These are phyloP conservation scores for Drosophila buzzatii DNA, from an alignment of 2,888 invertebrate species.

Conservation along the genomic window DNA sequence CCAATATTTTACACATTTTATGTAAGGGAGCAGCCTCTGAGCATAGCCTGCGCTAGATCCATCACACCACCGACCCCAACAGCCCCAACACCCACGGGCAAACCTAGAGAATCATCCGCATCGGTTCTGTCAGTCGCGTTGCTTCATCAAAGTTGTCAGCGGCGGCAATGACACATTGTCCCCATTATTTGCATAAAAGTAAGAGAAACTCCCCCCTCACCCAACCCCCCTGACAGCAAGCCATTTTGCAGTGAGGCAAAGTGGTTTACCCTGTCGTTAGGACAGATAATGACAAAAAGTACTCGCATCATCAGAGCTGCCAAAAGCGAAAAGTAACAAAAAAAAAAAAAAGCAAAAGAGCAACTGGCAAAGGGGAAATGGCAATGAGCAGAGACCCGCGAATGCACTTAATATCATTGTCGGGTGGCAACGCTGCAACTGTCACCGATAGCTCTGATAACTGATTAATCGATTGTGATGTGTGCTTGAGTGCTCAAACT, in stretches of 20 bases:
- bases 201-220: conserved; percentile 19
- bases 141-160: conserved; percentile 76
- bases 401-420: conserved; percentile 19
- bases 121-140: conserved; percentile 54
- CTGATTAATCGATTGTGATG: conserved; percentile 5
- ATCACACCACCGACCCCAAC: conserved; percentile 33
- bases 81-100: conserved; percentile 8
- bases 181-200: conserved; percentile 80
- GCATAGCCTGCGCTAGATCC: conserved; percentile 35
- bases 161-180: conserved; percentile 75
- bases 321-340: conserved; percentile 3
- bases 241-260: conserved; percentile 43
- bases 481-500: background rate
- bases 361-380: conserved; percentile 1
- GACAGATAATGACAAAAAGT: conserved; percentile 26
- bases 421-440: conserved; percentile 9
- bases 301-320: conserved; percentile 13
- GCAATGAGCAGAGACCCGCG: background rate
- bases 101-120: conserved; percentile 35
- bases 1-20: conserved; percentile 79
- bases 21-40: conserved; percentile 29
- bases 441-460: conserved; percentile 6
- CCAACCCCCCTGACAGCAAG: background rate
- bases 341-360: conserved; percentile 5
- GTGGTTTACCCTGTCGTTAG: conserved; percentile 71